Evolutionary conservation across 2,797 vertebrate genomes (phyloP), one percentile per base, ranked within the genome.

Genomic region (Phrynocephalus vlangalii): DNA sequence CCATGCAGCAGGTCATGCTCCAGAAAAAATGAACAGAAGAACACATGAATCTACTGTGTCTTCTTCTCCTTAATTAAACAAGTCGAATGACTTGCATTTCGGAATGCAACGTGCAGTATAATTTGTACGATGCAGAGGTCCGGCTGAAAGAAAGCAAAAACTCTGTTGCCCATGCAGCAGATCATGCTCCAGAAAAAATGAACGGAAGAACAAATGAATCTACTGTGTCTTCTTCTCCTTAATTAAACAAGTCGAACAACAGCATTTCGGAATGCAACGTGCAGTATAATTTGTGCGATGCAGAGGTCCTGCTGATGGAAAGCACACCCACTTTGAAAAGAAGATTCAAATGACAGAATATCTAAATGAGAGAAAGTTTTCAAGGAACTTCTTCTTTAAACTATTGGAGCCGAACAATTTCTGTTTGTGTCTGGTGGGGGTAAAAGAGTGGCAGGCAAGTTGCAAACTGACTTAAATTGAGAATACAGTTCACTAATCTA

Each of bases 1-100:
- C 33, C 0, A 26, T 73, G 38, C 4, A 26, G 63, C 15, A 81
- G 89, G 73, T 66, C 5, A 71, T 76, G 16, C 81, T 82, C 1
- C 0, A 18, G 0, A 15, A 56, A 33, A 88, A 78, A 28, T 30
- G 48, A 0, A 0, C 13, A 56, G 13, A 9, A 56, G 52, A 56
- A 56, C 52, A 56, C 8, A 56, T 6, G 52, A 6, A 56, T 56
- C 52, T 56, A 56, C 52, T 56, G 13, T 56, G 8, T n/a, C 30
- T 33, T 30, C 15, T 73, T 24, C 33, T 70, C 86, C 28, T 0
- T 0, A 63, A 85, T 83, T 84, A 70, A 60, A 88, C 81, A 44
- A 67, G 26, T 28, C 70, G 76, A 89, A 72, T 0, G 50, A 30
- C 10, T 33, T 15, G 30, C 68, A 1, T 66, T 88, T 16, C 18